Conservation (phyloP, 2,888 invertebrate species). For the Argynnis bischoffii region DNA sequence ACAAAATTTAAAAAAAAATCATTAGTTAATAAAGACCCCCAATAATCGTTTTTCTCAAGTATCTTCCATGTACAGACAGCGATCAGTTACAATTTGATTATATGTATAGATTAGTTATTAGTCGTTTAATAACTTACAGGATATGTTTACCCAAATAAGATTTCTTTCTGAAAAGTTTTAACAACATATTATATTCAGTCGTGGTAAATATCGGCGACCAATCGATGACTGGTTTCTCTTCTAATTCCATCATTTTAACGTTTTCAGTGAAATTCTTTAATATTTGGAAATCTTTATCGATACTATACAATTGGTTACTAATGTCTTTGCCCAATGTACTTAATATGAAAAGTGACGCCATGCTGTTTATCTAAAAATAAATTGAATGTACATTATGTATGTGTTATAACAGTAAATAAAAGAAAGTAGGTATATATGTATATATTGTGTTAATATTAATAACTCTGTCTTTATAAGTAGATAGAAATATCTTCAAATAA, state of each 20-base stretch:
- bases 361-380: slow-evolving; percentile 66
- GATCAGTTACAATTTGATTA: too few relatives aligned
- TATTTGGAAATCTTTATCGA: slow-evolving; percentile 63
- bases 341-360: slow-evolving; percentile 72
- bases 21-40: too few relatives aligned
- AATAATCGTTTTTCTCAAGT: too few relatives aligned
- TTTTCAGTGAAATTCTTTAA: slow-evolving; percentile 60
- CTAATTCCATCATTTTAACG: slow-evolving; percentile 48
- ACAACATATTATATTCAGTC: slow-evolving; percentile 54
- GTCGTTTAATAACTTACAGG: slow-evolving; percentile 55
- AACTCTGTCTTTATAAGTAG: too few relatives aligned
- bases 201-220: slow-evolving; percentile 59
- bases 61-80: too few relatives aligned
- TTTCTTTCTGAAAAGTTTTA: slow-evolving; percentile 55
- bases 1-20: too few relatives aligned
- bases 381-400: too few relatives aligned
- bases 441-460: too few relatives aligned
- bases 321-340: slow-evolving; percentile 73
- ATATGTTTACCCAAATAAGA: slow-evolving; percentile 63
- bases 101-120: background rate
- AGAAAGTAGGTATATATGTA: too few relatives aligned
- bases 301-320: slow-evolving; percentile 59
- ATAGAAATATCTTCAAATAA: background rate
- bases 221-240: slow-evolving; percentile 44
- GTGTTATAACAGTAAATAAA: too few relatives aligned